Evolutionary conservation across 35 echinoderm and acorn worm genomes (phyloP), one percentile per base, ranked within the genome.

Genomic region (Eucidaris tribuloides): DNA sequence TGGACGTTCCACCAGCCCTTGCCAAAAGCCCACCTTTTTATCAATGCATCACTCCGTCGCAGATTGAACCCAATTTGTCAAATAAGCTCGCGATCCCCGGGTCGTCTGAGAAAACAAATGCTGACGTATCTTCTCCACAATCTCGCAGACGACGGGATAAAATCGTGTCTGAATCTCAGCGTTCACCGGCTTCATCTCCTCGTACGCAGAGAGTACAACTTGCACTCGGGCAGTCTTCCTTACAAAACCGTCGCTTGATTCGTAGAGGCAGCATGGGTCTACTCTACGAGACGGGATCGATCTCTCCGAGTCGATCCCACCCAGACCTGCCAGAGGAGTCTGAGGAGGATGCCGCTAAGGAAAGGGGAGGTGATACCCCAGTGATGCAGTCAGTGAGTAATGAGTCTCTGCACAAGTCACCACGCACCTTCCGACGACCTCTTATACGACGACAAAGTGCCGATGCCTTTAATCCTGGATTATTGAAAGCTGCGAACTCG

Each of bases 1-100:
- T 96, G 41, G 89, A 91, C 60, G 85, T 96, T 2, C 93, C 93
- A 6, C 84, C 89, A 46, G 58, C 89, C n/a, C 54, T 91, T 7
- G 71, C 83, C 2, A 86, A 77, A 40, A 88, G 89, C 11, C 93
- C 93, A 13, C 88, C 93, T 31, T 83, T 91, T 29, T 91, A 71
- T 61, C 33, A 91, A 61, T 91, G 89, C 24, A 72, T 84, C 20
- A 85, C 62, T 33, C 89, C 92, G 3, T 71, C 86, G 45, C 82
- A 90, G 18, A 90, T 90, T 24, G 65, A 81, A 45, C 58, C 62
- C 7, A 79, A 83, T 15, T 28, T 40, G 17, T 45, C 72, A 7
- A 65, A 83, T 29, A 42, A 33, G 9, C 20, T 74, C 22, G 11
- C 29, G 2, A 23, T 74, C 24, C 68, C 68, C 25, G 37, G 68